Base-by-base conservation (phyloP, 2,797 vertebrate species). In the Remorina albescens region DNA sequence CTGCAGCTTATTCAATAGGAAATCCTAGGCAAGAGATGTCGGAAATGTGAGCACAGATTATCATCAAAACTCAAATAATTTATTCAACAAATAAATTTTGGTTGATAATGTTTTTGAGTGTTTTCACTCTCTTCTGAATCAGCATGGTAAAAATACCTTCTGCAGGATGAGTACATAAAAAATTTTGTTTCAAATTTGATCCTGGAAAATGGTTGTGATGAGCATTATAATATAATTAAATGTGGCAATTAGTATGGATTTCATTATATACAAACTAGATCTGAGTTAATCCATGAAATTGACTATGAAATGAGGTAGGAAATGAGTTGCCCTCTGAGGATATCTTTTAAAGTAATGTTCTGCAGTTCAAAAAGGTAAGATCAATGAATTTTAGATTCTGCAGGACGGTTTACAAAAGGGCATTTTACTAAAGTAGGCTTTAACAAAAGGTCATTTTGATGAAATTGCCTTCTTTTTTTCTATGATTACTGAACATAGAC, bases 1-100 rank as follows among this genome's bases (percentile, higher is more conserved):
- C 80, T 95, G 83, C 87, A 98, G 92, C 21, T 82, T 92, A 69
- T 96, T 96, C 90, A 97, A 86, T 57, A 97, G 93, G 83, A 98
- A 98, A 92, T 98, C 95, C 97, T 97, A 74, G 15, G 15, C 6
- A 63, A 73, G 37, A 76, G 37, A 79, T 54, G 69, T 34, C 28
- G n/a, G 36, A 70, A 59, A 80, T 39, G 78, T 23, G 3, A 64
- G 67, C 16, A 62, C 16, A 71, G 44, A 49, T 61, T 56, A 78
- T 80, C 25, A 53, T 30, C 32, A 72, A 30, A 63, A 74, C 21
- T 62, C n/a, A n/a, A n/a, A n/a, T n/a, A n/a, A n/a, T n/a, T n/a
- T n/a, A n/a, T n/a, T 73, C 19, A 61, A 15, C 0, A 12, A 56
- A 21, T 53, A 46, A 23, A 57, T 57, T 42, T 61, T 34, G 32